phyloP scores from a whole-genome alignment of 1,140 invertebrate species.

The Zaprionus ghesquierei region DNA sequence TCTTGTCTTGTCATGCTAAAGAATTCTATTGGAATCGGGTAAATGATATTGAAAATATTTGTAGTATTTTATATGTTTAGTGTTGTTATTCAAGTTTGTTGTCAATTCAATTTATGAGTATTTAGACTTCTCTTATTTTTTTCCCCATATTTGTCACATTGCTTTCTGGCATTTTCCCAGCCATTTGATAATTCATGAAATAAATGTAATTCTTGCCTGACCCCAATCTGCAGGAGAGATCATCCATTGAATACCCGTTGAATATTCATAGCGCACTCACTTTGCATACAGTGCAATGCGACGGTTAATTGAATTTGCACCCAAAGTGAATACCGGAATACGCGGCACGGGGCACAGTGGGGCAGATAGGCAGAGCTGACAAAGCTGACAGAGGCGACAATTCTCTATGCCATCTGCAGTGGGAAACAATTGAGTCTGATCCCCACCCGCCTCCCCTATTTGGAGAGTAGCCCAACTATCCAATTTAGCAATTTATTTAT shows the following conservation, averaged over 20 bases:
- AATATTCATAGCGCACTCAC: conserved; percentile 7
- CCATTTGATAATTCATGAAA: neutral
- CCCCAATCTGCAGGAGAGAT: conserved; percentile 2
- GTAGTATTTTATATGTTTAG: no score
- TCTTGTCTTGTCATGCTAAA: no score
- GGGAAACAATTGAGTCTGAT: conserved; percentile 22
- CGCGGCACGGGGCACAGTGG: neutral
- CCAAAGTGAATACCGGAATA: conserved; percentile 3
- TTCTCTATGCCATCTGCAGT: neutral
- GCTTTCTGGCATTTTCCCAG: neutral
- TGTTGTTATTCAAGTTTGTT: no score
- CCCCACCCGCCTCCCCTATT: neutral
- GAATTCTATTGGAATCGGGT: no score
- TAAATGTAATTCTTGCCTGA: conserved; percentile 16
- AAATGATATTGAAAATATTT: no score
- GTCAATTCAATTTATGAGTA: no score
- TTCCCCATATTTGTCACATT: no score
- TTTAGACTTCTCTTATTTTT: no score
- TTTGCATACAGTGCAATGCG: conserved; percentile 26
- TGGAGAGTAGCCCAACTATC: neutral
- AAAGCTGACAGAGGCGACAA: neutral
- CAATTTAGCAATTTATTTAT: conserved; percentile 47
- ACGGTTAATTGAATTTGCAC: conserved; percentile 46
- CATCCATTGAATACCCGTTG: neutral
- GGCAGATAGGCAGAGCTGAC: neutral